Percentiles rank a stretch among this genome's conserved stretches.
phyloP scores from a whole-genome alignment of 2,797 vertebrate species.

The Cirrhinus molitorella region DNA sequence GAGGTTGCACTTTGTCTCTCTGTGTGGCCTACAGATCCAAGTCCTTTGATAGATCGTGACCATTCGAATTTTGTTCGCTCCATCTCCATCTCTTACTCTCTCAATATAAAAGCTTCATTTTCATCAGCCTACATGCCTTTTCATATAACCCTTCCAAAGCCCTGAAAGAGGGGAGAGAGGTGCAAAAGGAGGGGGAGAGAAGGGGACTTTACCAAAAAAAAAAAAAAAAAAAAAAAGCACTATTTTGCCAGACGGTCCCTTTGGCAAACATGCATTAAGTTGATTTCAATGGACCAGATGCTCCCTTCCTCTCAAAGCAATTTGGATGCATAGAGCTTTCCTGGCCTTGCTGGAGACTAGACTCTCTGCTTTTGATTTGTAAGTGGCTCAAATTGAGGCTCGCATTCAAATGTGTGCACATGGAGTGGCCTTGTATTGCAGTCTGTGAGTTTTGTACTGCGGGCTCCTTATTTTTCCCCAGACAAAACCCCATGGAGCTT shows the following conservation, averaged over 20 bases:
- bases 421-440: slow-evolving; percentile 62
- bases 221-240: slow-evolving; percentile 27
- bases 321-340: slow-evolving; percentile 64
- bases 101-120: slow-evolving; percentile 59
- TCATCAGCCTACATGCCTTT: slow-evolving; percentile 57
- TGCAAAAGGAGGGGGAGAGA: slow-evolving; percentile 46
- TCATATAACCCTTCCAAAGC: slow-evolving; percentile 57
- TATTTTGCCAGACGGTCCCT: slow-evolving; percentile 67
- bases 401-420: slow-evolving; percentile 62
- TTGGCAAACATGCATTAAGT: slow-evolving; percentile 68
- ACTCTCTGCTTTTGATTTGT: slow-evolving; percentile 65
- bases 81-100: slow-evolving; percentile 27
- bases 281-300: slow-evolving; percentile 69
- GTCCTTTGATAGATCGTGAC: slow-evolving; percentile 44
- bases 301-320: slow-evolving; percentile 69
- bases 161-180: slow-evolving; percentile 48
- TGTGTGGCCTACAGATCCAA: not conserved
- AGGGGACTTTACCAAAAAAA: slow-evolving; percentile 40
- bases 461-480: slow-evolving; percentile 58
- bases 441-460: slow-evolving; percentile 53
- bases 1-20: slow-evolving; percentile 9
- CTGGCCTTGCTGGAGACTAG: slow-evolving; percentile 64
- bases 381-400: slow-evolving; percentile 67
- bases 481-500: slow-evolving; percentile 61
- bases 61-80: slow-evolving; percentile 38